Base-by-base conservation (phyloP, 2,797 vertebrate species). In the Erithacus rubecula region DNA sequence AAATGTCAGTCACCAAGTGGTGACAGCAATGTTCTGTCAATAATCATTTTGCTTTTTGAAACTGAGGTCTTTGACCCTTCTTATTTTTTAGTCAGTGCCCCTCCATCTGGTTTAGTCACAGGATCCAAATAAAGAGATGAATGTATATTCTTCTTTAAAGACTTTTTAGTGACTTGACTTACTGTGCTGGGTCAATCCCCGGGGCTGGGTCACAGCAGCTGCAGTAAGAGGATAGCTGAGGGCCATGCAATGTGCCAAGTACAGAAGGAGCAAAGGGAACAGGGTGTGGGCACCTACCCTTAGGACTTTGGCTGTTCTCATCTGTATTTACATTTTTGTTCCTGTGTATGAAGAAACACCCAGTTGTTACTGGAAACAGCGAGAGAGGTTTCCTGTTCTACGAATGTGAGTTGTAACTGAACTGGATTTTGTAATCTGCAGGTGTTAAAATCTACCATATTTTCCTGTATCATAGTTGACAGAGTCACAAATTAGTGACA, bases 401-500 rank as follows among this genome's bases (percentile, higher is more conserved):
- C 97, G 97, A 98, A 98, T 93, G 81, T 37, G 80, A 96, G 46
- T 47, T 83, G 44, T 81, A 97, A 94, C 60, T 97, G 96, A 98
- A 98, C 92, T 37, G 76, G 37, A 26, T 97, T 97, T 97, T 96
- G 53, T 90, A 91, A 96, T 97, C 94, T 72, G 24, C 55, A 78
- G 53, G 58, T 92, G 36, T 83, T 74, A 87, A 78, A 86, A 95
- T 96, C 92, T 96, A 86, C 64, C 67, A 70, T 12, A 22, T 68
- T 95, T 94, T 97, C 96, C 94, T 94, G 95, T 53, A 97, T 92
- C 78, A 52, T 51, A 93, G 77, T 96, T 87, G 97, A 95, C 87
- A 90, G 95, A 97, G 36, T 90, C 96, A 96, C 81, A 83, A 94
- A 96, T 97, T 95, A 97, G 95, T 97, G 98, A 98, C 97, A 95